Conservation (phyloP, 2,113 vertebrate genomes). For the Hylia prasina region DNA sequence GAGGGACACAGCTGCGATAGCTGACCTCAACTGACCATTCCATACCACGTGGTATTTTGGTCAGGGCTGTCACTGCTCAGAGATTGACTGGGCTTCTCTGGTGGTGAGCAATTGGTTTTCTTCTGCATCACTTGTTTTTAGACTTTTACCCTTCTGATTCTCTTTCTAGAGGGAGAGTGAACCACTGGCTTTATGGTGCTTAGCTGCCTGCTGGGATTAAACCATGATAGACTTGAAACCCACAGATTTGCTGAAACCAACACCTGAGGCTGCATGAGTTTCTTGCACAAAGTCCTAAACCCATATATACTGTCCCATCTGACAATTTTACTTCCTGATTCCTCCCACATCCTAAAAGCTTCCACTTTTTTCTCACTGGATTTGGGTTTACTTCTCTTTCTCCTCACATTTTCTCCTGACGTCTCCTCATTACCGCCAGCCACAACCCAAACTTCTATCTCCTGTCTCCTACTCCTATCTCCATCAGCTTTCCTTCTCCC, state of each 20-base stretch:
- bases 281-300: neutral
- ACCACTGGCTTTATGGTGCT: neutral
- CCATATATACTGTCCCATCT: neutral
- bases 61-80: neutral
- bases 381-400: neutral
- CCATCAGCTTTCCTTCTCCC: neutral
- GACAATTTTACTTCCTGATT: neutral
- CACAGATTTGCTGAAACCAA: neutral
- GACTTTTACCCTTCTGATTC: neutral
- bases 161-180: neutral
- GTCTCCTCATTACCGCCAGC: neutral
- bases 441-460: neutral
- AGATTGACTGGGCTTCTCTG: neutral
- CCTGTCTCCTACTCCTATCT: neutral
- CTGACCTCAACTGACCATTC: neutral
- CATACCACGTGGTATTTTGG: accelerated
- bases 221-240: neutral
- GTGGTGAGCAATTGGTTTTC: accelerated
- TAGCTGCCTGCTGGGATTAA: neutral
- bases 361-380: neutral
- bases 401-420: neutral
- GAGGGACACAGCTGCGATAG: neutral
- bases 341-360: neutral
- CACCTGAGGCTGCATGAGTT: neutral
- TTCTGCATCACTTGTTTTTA: neutral